phyloP scores from a whole-genome alignment of 2,888 invertebrate species.

The Antitype chi region DNA sequence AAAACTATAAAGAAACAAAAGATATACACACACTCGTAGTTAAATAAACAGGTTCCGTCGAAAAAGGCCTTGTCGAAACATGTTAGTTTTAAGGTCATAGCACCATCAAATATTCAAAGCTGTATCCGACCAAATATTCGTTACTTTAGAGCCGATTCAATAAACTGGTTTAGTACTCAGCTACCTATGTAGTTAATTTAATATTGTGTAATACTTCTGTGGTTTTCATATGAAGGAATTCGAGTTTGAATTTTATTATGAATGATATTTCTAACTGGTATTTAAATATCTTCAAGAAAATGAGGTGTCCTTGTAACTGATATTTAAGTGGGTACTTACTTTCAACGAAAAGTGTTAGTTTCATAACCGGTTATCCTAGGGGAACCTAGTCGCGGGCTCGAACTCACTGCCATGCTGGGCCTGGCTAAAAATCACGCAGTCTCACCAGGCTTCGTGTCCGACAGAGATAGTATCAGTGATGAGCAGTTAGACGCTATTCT shows the following conservation, averaged over 20 bases:
- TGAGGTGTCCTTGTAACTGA: not conserved
- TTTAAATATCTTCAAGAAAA: not conserved
- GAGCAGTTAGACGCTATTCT: too few species aligned
- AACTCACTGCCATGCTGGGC: too few species aligned
- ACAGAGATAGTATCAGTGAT: too few species aligned
- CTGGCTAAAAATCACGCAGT: too few species aligned
- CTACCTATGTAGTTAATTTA: too few species aligned
- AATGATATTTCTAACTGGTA: not conserved
- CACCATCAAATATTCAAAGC: conserved; percentile 23
- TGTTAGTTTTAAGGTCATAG: conserved; percentile 24
- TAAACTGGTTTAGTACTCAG: conserved; percentile 26
- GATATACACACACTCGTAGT: not conserved
- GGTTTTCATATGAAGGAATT: not conserved
- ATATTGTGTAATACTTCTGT: conserved; percentile 22
- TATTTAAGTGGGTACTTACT: not conserved
- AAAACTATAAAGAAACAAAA: not conserved
- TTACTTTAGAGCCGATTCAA: not conserved
- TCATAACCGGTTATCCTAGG: not conserved
- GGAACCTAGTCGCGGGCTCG: too few species aligned
- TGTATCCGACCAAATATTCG: not conserved
- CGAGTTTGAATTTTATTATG: not conserved
- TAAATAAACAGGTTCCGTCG: conserved; percentile 33
- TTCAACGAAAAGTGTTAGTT: not conserved
- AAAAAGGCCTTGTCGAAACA: conserved; percentile 13
- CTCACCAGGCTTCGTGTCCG: too few species aligned